phyloP scores from a whole-genome alignment of 2,888 invertebrate genomes.

The Drosophila borborema region DNA sequence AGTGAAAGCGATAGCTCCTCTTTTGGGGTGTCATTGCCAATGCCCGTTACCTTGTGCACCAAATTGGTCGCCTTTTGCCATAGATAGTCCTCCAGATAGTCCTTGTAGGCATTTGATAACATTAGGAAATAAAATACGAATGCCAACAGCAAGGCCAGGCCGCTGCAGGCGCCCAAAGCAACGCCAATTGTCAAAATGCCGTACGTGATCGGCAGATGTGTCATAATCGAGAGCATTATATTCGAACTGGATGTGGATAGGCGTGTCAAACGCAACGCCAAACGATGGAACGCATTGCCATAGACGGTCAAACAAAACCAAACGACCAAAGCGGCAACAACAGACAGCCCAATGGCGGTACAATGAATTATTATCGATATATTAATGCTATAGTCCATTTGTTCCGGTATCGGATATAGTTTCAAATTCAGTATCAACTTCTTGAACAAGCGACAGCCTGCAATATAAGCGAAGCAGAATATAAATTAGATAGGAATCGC shows the following conservation, averaged over 20 bases:
- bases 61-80: conserved; percentile 84
- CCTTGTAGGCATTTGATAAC: conserved; percentile 89
- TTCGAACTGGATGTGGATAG: conserved; percentile 66
- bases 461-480: no score
- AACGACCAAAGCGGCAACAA: conserved; percentile 54
- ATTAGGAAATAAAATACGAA: conserved; percentile 89
- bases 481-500: no score
- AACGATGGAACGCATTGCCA: conserved; percentile 67
- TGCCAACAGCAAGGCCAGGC: conserved; percentile 89
- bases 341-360: conserved; percentile 71
- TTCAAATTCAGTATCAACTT: conserved; percentile 64
- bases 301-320: conserved; percentile 70
- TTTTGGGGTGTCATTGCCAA: neutral
- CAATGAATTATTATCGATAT: conserved; percentile 75
- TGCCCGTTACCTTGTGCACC: conserved; percentile 30
- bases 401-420: conserved; percentile 61
- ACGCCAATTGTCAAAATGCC: conserved; percentile 88
- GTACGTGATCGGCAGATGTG: conserved; percentile 89
- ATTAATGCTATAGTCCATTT: conserved; percentile 67
- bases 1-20: neutral
- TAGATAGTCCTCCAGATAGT: conserved; percentile 87
- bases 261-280: conserved; percentile 72
- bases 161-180: conserved; percentile 90
- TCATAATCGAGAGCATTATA: conserved; percentile 88
- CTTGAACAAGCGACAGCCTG: conserved; percentile 75